Conservation (phyloP, 2,113 vertebrate genomes). For the Microtus pennsylvanicus region DNA sequence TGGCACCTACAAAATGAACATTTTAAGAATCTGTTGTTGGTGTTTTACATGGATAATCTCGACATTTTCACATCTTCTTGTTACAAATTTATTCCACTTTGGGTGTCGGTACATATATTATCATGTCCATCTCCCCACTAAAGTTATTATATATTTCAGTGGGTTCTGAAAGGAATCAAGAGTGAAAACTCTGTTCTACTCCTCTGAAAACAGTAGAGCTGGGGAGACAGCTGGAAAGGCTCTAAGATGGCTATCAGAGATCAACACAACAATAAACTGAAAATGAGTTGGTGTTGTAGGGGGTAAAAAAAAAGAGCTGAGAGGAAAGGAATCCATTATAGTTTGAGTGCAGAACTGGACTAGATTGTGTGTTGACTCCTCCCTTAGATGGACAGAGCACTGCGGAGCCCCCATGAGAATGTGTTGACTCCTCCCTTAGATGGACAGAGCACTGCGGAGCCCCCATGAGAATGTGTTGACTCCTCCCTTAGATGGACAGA, state of each 20-base stretch:
- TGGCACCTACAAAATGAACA: not conserved
- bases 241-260: not conserved
- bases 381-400: no score
- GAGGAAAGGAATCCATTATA: not conserved
- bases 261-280: not conserved
- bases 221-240: not conserved
- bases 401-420: no score
- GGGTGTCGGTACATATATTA: not conserved
- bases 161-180: not conserved
- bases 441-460: no score
- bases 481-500: no score
- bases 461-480: no score
- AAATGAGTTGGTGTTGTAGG: not conserved
- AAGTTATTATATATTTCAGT: accelerated
- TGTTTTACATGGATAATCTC: no score
- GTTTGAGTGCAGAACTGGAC: not conserved
- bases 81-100: not conserved
- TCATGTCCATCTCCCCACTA: not conserved
- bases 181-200: not conserved
- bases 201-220: no score
- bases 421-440: not conserved
- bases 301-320: not conserved
- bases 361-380: not conserved
- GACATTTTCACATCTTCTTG: not conserved
- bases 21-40: no score